Conservation (phyloP, 1,140 invertebrate species). For the Euwallacea similis region DNA sequence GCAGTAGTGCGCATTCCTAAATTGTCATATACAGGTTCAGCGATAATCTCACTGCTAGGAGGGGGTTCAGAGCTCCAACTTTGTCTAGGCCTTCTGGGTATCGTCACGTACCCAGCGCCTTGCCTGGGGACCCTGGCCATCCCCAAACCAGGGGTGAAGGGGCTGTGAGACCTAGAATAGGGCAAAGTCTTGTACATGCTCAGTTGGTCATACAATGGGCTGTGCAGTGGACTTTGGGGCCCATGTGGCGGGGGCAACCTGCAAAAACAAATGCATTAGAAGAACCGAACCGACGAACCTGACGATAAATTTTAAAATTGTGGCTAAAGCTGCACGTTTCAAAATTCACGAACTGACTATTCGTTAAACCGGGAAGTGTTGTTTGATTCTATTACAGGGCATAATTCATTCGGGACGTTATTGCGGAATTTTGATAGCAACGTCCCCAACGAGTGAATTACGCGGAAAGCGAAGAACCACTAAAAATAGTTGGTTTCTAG, state of each 20-base stretch:
- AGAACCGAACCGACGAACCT: neutral
- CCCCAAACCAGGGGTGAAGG: conserved; percentile 57
- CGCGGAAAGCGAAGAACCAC: too few relatives aligned
- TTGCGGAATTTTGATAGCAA: neutral
- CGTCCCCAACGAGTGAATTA: too few relatives aligned
- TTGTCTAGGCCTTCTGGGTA: conserved; percentile 78
- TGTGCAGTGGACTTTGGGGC: conserved; percentile 58
- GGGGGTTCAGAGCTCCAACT: conserved; percentile 61
- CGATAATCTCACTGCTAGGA: conserved; percentile 49
- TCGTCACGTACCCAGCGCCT: conserved; percentile 72
- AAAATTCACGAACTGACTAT: neutral
- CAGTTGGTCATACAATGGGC: conserved; percentile 60
- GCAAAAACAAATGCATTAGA: conserved; percentile 42
- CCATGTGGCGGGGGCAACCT: conserved; percentile 62
- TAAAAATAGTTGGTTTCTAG: too few relatives aligned
- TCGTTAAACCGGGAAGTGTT: conserved; percentile 5
- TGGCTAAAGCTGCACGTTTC: neutral
- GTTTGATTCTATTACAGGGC: neutral
- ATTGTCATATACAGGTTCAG: conserved; percentile 83
- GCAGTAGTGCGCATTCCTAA: conserved; percentile 80
- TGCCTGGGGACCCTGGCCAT: conserved; percentile 64
- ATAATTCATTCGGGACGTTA: neutral
- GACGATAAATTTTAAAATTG: neutral
- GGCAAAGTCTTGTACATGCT: conserved; percentile 68
- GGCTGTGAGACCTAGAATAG: conserved; percentile 71